A percentile compares a stretch with the other conserved stretches of the same genome.
Conservation (phyloP, 2,797 vertebrate species). For the Gadopsis bispinosus region DNA sequence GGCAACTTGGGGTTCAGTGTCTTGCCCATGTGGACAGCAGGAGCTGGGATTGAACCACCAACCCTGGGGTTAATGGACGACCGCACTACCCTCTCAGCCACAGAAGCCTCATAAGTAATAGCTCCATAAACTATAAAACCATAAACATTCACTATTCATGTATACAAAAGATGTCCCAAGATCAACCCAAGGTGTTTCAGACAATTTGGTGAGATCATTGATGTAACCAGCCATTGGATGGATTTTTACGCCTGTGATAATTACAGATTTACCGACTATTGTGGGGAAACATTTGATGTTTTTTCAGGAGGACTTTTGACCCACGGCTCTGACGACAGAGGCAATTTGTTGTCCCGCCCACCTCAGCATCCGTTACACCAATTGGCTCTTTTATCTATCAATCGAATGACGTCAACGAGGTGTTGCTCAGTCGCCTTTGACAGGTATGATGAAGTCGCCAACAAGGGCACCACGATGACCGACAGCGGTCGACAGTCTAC, state of each 20-base stretch:
- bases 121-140: not conserved
- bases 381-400: slow-evolving; percentile 70
- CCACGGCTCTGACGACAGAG: not conserved
- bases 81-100: too few relatives aligned
- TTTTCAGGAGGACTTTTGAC: not conserved
- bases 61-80: too few relatives aligned
- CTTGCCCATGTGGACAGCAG: too few relatives aligned
- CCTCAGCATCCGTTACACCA: not conserved
- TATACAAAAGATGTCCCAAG: not conserved
- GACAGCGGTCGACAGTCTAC: not conserved
- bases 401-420: slow-evolving; percentile 73
- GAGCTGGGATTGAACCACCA: too few relatives aligned
- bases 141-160: not conserved
- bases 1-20: too few relatives aligned
- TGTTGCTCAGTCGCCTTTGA: slow-evolving; percentile 66
- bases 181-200: not conserved
- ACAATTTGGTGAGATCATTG: not conserved
- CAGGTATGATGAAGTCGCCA: slow-evolving; percentile 75
- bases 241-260: not conserved
- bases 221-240: not conserved
- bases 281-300: not conserved
- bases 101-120: too few relatives aligned
- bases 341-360: slow-evolving; percentile 58
- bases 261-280: not conserved
- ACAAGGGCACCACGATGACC: slow-evolving; percentile 43